These are phyloP conservation scores for Pseudomyrmex gracilis DNA, from an alignment of 1,140 invertebrate species.

Conservation along the genomic window DNA sequence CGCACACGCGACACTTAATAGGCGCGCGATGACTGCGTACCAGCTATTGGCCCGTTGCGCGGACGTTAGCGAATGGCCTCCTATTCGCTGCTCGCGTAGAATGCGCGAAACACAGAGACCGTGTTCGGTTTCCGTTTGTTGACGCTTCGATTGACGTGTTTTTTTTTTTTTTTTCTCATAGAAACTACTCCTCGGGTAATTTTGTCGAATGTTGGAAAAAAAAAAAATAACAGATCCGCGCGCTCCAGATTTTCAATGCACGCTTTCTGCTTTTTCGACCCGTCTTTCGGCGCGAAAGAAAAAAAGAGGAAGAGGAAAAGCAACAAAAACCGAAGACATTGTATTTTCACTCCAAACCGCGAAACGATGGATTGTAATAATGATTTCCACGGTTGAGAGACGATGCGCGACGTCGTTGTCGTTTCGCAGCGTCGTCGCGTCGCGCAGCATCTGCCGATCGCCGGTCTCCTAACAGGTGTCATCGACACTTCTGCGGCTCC, in stretches of 20 bases:
- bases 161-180: not conserved
- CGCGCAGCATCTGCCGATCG: constrained; percentile 51
- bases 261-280: constrained; percentile 2
- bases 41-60: constrained; percentile 35
- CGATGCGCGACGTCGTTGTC: constrained; percentile 9
- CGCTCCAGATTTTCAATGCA: too few relatives aligned
- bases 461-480: constrained; percentile 30
- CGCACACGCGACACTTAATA: constrained; percentile 53
- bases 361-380: constrained; percentile 14
- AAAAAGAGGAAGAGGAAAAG: not conserved
- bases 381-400: constrained; percentile 39
- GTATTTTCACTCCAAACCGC: constrained; percentile 39
- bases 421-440: not conserved
- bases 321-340: not conserved
- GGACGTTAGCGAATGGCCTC: constrained; percentile 39
- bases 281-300: not conserved
- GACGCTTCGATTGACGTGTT: too few relatives aligned
- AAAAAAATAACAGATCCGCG: too few relatives aligned
- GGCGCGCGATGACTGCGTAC: constrained; percentile 48
- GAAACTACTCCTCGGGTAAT: not conserved
- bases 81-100: constrained; percentile 50
- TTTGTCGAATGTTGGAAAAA: not conserved
- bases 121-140: too few relatives aligned
- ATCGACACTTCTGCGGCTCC: constrained; percentile 60
- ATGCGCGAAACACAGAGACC: constrained; percentile 22